Percentiles rank a stretch among this genome's conserved stretches.
phyloP scores from a whole-genome alignment of 2,113 vertebrate species.

The Lasiurus borealis region DNA sequence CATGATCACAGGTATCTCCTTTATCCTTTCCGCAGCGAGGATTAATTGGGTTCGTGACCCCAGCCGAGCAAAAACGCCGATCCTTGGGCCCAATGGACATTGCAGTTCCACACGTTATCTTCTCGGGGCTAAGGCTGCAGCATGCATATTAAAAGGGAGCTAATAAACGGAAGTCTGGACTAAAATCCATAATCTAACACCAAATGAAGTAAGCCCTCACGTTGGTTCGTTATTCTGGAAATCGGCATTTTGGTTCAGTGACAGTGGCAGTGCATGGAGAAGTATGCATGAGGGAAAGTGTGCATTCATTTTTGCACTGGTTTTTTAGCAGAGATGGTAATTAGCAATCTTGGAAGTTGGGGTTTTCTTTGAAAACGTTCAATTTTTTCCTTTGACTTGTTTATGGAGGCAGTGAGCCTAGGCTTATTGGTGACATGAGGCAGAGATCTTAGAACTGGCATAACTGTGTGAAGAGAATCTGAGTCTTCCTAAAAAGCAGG shows the following conservation, averaged over 20 bases:
- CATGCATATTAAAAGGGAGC: conserved; percentile 65
- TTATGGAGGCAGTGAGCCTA: background rate
- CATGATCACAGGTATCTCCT: conserved; percentile 65
- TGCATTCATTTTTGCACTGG: conserved; percentile 55
- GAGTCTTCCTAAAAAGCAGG: conserved; percentile 37
- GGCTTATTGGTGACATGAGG: background rate
- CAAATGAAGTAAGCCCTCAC: conserved; percentile 45
- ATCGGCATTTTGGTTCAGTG: conserved; percentile 42
- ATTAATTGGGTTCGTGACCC: conserved; percentile 84
- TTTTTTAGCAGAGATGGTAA: conserved; percentile 66
- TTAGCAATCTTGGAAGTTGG: background rate
- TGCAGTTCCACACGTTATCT: conserved; percentile 66
- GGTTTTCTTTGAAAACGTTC: background rate
- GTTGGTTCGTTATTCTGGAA: conserved; percentile 61
- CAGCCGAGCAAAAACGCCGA: conserved; percentile 65
- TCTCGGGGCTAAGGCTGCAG: conserved; percentile 52
- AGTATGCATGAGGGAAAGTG: background rate
- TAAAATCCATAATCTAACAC: conserved; percentile 68
- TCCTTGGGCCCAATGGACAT: conserved; percentile 73
- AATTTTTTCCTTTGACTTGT: background rate
- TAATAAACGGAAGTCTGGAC: conserved; percentile 43
- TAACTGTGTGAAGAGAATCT: conserved; percentile 7
- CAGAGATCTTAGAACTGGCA: background rate
- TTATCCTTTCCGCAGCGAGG: conserved; percentile 49
- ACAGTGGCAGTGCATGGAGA: background rate